Base-by-base conservation (phyloP, 2,888 invertebrate species). In the Brachyptera putata region DNA sequence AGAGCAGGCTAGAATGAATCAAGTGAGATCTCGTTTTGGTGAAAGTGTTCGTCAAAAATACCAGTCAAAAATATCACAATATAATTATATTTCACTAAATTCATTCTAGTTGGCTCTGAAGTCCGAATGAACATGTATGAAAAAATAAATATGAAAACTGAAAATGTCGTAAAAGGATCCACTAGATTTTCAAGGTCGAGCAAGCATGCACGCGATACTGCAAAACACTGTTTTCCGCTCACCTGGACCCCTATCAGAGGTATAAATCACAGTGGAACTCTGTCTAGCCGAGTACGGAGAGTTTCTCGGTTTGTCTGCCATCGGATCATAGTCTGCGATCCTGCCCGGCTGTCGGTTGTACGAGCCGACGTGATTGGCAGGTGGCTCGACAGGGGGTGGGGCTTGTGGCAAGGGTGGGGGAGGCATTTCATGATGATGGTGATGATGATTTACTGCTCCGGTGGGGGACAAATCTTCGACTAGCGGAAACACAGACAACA, bases 221-320 rank as follows among this genome's bases (percentile, higher is more conserved):
- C n/a, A 7, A 11, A 11, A 30, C 30, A 5, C 30, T 7, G 30
- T 11, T 11, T n/a, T 5, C 30, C 7, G 69, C 75, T 76, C 80
- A 78, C 85, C 85, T 73, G 82, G 80, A 65, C 84, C 84, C 69
- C 81, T 81, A 73, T 87, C 86, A 46, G 87, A 88, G 68, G 91
- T 91, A 75, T 92, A 93, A 70, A 93, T 91, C 66, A 93, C 81
- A 18, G 91, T 91, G 56, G 91, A 88, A 2, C 88, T 87, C 68
- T 87, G 86, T 68, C 90, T 79, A 63, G 86, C 84, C 3, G 90
- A 86, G 71, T 87, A 88, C 1, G 87, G 86, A 63, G 83, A 80
- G 53, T 79, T 80, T 64, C 87, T 79, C 14, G 86, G 86, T 53
- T 73, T 84, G 69, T 87, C 87, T 67, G 81, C 83, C 65, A 86